Evolutionary conservation across 2,797 vertebrate species (phyloP), one percentile per base, ranked within the genome.

Genomic region (Enteromius thamalakanensis): DNA sequence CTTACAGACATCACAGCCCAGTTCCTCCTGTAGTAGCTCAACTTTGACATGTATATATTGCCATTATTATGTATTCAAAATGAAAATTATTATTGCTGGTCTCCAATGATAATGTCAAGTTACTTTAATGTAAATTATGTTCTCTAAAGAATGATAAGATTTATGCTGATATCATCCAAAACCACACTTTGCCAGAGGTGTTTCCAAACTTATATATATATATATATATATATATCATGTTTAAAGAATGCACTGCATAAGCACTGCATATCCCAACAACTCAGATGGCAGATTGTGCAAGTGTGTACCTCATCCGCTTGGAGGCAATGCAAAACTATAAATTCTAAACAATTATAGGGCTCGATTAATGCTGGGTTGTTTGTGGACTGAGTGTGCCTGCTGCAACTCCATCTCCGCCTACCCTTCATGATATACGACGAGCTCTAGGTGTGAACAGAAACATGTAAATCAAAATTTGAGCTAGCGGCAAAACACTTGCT

Each of bases 301-400:
- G 84, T 82, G 45, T 83, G 26, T 68, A 47, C n/a, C 53, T 77
- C 87, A 87, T 88, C 40, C 62, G 91, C 92, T 87, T 75, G 8
- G 60, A 91, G 91, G 88, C 84, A 82, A 90, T 86, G 75, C 75
- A 60, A 17, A 83, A 88, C 91, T 83, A 93, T 94, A 93, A 93
- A 94, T 93, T 93, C 89, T 89, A 92, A 90, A 91, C 90, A 92
- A 92, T 92, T 94, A 92, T 67, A 91, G 81, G 90, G 90, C 85
- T 84, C 87, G 83, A 93, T 86, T 90, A 91, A 93, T 92, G 91
- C 85, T 83, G 82, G 82, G 86, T 67, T 88, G 88, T 92, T 93
- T 91, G 82, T 87, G 87, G 85, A 90, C 29, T 29, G 55, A 53
- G 49, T 87, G 84, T 90, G 89, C 60, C 67, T 67, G 75, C 84